These are phyloP conservation scores for Melipona beecheii DNA, from an alignment of 2,888 invertebrate genomes.

Conservation along the genomic window DNA sequence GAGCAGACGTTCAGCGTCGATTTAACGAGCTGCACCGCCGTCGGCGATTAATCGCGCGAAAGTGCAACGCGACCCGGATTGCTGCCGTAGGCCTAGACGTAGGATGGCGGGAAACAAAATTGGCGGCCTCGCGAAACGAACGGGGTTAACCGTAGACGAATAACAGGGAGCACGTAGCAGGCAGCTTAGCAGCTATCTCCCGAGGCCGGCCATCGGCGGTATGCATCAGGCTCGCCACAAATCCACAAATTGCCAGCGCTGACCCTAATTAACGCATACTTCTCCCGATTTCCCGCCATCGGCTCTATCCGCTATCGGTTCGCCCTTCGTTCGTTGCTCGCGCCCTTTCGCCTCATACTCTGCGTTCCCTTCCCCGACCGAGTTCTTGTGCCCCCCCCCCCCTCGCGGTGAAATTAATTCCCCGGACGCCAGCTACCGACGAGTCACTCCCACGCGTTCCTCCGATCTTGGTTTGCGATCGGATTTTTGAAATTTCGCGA, in stretches of 20 bases:
- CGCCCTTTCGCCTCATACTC: neutral
- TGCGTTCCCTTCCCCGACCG: neutral
- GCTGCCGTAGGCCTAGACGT: neutral
- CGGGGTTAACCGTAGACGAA: constrained; percentile 53
- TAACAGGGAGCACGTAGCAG: constrained; percentile 20
- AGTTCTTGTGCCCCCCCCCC: too few species aligned
- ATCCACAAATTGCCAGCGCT: constrained; percentile 78
- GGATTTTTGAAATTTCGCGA: too few species aligned
- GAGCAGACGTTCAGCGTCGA: neutral
- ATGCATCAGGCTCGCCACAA: constrained; percentile 73
- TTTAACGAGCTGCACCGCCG: neutral
- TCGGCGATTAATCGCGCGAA: constrained; percentile 13
- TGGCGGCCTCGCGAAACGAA: constrained; percentile 1
- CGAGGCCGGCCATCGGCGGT: constrained; percentile 37
- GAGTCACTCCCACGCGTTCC: neutral
- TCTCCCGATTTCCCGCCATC: constrained; percentile 66
- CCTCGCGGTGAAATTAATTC: constrained; percentile 17
- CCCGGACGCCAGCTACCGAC: neutral
- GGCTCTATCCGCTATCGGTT: constrained; percentile 53
- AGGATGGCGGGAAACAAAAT: constrained; percentile 15
- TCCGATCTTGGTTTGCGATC: neutral
- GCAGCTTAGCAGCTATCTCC: constrained; percentile 35
- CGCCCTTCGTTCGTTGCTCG: constrained; percentile 16
- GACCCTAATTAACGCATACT: constrained; percentile 82
- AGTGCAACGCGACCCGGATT: too few species aligned